Evolutionary conservation across 2,888 invertebrate genomes (phyloP), one percentile per base, ranked within the genome.

Genomic region (Cephalotes varians): DNA sequence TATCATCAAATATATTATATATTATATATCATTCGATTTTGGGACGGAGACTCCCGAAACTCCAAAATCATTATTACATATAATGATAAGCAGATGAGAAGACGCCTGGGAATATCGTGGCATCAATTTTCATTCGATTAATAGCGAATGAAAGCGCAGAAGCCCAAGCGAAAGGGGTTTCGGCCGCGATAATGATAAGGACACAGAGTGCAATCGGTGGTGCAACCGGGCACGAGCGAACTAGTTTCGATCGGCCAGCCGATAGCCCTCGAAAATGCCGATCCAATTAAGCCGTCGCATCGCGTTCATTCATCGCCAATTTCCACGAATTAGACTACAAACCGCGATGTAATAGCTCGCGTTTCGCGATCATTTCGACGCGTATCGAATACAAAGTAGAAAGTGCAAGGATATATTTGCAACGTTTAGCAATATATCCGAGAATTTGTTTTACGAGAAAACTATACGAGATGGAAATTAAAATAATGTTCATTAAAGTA

Each of bases 281-380:
- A 84, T 86, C 86, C 88, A 91, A 91, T 89, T 90, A 90, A 90
- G 85, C 84, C 18, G 65, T 58, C 34, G 83, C 82, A 74, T 84
- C 37, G 87, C 82, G 82, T 80, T 88, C 89, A 87, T 91, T 90
- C 82, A 90, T 90, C 86, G 89, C 77, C 87, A 88, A 91, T 91
- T 89, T 87, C 86, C 86, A 62, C 65, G 65, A 67, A 25, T 67
- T 84, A 82, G 51, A 34, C 62, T 54, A 49, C 44, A 34, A 7
- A 56, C n/a, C 44, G 18, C 37, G 49, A 31, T 71, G 21, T 54
- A 69, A 60, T 76, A 69, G 62, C 28, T 71, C 74, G 37, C 60
- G 58, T 47, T 54, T 65, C 15, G 44, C 31, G 10, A 79, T 65
- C 25, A 21, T 21, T 67, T 18, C 2, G 21, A 34, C 28, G 47